phyloP scores from a whole-genome alignment of 2,797 vertebrate species.

The Pempheris klunzingeri region DNA sequence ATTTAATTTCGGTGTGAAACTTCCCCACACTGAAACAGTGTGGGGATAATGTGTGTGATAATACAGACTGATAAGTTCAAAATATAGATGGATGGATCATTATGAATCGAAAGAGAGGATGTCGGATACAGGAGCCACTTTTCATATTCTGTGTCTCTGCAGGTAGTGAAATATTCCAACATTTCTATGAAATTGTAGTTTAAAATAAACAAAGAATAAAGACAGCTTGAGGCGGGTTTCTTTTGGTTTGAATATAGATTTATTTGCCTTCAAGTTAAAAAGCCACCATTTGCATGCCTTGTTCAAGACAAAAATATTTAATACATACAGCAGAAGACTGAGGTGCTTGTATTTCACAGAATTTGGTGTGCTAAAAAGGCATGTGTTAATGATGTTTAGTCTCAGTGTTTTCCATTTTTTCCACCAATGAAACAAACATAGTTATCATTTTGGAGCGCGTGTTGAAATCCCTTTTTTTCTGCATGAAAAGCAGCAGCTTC shows the following conservation, averaged over 20 bases:
- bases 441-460: neutral
- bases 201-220: neutral
- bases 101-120: neutral
- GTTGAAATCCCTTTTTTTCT: slow-evolving; percentile 4
- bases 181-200: neutral
- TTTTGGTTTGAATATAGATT: neutral
- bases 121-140: neutral
- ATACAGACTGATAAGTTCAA: neutral
- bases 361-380: neutral
- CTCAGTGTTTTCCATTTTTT: neutral
- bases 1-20: neutral
- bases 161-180: neutral
- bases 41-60: too few species aligned
- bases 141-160: slow-evolving; percentile 6
- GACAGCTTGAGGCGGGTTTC: neutral
- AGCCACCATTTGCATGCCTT: neutral
- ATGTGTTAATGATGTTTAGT: neutral
- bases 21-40: neutral
- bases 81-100: neutral
- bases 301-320: neutral
- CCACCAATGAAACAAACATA: neutral
- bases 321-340: neutral
- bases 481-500: slow-evolving; percentile 4
- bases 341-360: neutral
- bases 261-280: neutral